A percentile compares a stretch with the other conserved stretches of the same genome.
Conservation (phyloP, 2,797 vertebrate genomes). For the Rhabdomys pumilio region DNA sequence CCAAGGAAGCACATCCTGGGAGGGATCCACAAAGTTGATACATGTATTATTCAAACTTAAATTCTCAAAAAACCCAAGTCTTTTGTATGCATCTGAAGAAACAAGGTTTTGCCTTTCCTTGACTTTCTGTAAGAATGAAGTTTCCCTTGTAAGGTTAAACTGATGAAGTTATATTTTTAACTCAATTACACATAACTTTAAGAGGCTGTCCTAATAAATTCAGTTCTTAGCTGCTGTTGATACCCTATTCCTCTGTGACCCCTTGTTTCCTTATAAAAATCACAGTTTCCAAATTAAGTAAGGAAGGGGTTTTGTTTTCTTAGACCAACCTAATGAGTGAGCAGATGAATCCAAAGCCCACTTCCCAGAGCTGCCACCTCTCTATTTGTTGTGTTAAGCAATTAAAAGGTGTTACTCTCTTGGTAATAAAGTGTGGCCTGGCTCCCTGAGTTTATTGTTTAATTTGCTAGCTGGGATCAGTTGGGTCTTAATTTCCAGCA, state of each 20-base stretch:
- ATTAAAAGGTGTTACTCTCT: conserved; percentile 79
- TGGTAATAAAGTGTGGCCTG: conserved; percentile 68
- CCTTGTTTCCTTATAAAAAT: conserved; percentile 77
- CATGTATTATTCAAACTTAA: conserved; percentile 21
- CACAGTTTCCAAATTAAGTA: conserved; percentile 73
- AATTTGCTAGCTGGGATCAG: conserved; percentile 42
- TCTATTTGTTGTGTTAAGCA: conserved; percentile 73
- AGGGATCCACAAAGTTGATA: conserved; percentile 26
- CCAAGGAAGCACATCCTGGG: background rate
- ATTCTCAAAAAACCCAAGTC: background rate
- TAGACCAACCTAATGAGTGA: background rate
- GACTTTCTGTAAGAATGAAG: background rate
- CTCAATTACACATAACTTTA: conserved; percentile 46
- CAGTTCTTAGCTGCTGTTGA: conserved; percentile 42
- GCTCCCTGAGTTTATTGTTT: conserved; percentile 51
- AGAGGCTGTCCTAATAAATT: conserved; percentile 60
- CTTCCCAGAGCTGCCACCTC: conserved; percentile 31
- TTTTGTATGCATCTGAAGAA: background rate
- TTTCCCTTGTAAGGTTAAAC: conserved; percentile 46
- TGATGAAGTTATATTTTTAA: conserved; percentile 65
- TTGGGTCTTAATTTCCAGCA: conserved; percentile 21
- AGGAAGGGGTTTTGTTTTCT: conserved; percentile 59
- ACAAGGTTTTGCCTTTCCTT: conserved; percentile 33
- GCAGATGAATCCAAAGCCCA: conserved; percentile 71
- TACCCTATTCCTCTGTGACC: conserved; percentile 7